Percentiles rank a stretch among this genome's conserved stretches.
These are phyloP conservation scores for Enteromius trimaculatus DNA, from an alignment of 2,797 vertebrate genomes.

Conservation along the genomic window DNA sequence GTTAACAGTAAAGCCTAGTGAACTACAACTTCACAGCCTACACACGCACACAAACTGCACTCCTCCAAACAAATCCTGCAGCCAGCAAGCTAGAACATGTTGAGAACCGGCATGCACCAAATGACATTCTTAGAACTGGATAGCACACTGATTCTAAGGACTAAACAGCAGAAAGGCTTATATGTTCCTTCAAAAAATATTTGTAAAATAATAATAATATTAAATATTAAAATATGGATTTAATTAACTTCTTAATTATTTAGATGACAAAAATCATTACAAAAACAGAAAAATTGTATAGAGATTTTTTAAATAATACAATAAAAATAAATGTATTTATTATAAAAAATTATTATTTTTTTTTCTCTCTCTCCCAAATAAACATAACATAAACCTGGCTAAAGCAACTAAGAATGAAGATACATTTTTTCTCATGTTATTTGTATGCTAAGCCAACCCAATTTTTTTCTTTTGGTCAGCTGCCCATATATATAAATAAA, in stretches of 20 bases:
- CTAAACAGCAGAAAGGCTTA: not conserved
- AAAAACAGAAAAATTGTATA: not conserved
- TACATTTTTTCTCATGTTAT: too few relatives aligned
- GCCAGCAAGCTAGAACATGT: constrained; percentile 48
- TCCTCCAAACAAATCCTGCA: not conserved
- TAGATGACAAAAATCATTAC: not conserved
- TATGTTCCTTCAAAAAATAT: not conserved
- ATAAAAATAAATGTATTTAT: too few relatives aligned
- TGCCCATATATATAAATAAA: too few relatives aligned
- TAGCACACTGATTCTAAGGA: not conserved
- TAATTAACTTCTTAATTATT: not conserved
- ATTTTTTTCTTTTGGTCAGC: too few relatives aligned
- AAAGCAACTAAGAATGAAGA: too few relatives aligned
- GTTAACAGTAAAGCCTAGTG: not conserved
- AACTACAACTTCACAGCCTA: constrained; percentile 1
- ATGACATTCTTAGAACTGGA: constrained; percentile 26
- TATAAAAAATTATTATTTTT: too few relatives aligned
- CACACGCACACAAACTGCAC: constrained; percentile 5
- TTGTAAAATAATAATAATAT: not conserved
- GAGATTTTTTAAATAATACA: not conserved
- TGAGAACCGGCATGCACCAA: constrained; percentile 11
- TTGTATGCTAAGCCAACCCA: too few relatives aligned
- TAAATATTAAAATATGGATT: not conserved
- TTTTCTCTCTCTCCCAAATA: too few relatives aligned
- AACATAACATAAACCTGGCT: too few relatives aligned